Conservation (phyloP, 2,113 vertebrate genomes). For the Amblyornis subalaris region DNA sequence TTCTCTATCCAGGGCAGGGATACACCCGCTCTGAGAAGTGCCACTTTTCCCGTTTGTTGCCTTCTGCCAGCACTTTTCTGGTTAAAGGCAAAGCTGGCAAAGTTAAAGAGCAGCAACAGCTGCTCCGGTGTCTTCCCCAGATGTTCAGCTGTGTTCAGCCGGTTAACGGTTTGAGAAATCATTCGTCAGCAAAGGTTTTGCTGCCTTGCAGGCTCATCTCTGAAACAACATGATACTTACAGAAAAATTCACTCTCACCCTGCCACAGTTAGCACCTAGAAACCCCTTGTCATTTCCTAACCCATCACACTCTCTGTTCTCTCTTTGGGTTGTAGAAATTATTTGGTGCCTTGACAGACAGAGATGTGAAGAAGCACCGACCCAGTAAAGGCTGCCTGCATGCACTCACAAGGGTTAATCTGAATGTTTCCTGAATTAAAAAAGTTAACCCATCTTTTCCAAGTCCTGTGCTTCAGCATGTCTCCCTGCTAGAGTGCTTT, state of each 20-base stretch:
- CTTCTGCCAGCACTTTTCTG: constrained; percentile 22
- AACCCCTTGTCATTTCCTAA: not conserved
- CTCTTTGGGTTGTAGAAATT: not conserved
- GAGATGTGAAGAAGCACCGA: not conserved
- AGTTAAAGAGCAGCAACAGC: constrained; percentile 57
- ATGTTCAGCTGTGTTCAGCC: constrained; percentile 53
- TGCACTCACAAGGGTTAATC: not conserved
- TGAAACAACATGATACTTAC: not conserved
- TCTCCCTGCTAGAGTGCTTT: not conserved
- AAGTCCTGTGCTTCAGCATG: not conserved
- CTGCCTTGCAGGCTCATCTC: constrained; percentile 49
- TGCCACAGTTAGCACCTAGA: not conserved
- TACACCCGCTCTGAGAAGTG: not conserved
- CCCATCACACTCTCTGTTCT: not conserved
- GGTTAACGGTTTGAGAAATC: constrained; percentile 48
- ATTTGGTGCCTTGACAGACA: not conserved
- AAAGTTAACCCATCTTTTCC: not conserved
- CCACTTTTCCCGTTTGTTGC: not conserved
- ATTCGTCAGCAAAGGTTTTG: constrained; percentile 55
- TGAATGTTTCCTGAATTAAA: not conserved
- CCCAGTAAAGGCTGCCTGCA: not conserved
- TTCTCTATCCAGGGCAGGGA: not conserved
- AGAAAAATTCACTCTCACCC: not conserved
- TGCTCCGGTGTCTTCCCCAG: constrained; percentile 60
- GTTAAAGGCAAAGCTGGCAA: constrained; percentile 41